phyloP scores from a whole-genome alignment of 2,797 vertebrate species.

The Masticophis lateralis region DNA sequence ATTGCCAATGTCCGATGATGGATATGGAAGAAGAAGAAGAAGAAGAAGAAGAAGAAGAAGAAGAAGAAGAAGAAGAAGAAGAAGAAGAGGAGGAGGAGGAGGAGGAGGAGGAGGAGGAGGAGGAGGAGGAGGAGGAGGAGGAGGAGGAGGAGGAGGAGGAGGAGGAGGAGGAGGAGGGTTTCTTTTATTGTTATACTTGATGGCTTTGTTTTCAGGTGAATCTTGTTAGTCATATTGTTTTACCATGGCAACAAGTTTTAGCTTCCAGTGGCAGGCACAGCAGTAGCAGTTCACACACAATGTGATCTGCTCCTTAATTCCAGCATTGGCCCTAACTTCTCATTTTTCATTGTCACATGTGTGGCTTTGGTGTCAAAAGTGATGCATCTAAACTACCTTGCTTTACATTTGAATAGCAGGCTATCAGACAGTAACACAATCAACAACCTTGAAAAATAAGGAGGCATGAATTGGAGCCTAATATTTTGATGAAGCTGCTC shows the following conservation, averaged over 20 bases:
- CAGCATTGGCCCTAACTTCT: slow-evolving; percentile 34
- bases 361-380: slow-evolving; percentile 52
- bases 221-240: slow-evolving; percentile 40
- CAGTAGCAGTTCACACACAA: slow-evolving; percentile 31
- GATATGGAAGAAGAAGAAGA: too few relatives aligned
- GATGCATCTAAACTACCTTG: slow-evolving; percentile 30
- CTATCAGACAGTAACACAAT: slow-evolving; percentile 46
- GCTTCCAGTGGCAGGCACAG: slow-evolving; percentile 25
- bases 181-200: slow-evolving; percentile 44
- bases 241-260: slow-evolving; percentile 28
- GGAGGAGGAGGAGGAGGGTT: background rate
- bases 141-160: too few relatives aligned
- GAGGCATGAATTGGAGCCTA: slow-evolving; percentile 26
- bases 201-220: slow-evolving; percentile 43
- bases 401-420: slow-evolving; percentile 30
- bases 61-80: too few relatives aligned
- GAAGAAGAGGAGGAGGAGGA: too few relatives aligned
- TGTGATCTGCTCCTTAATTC: slow-evolving; percentile 61
- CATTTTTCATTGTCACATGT: slow-evolving; percentile 58
- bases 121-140: too few relatives aligned
- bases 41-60: too few relatives aligned
- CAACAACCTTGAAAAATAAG: slow-evolving; percentile 41
- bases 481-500: slow-evolving; percentile 32
- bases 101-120: too few relatives aligned
- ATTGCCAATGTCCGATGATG: too few relatives aligned